Percentiles rank a stretch among this genome's conserved stretches.
Evolutionary conservation across 2,113 vertebrate species (phyloP).

Genomic region (Formicarius rufipectus): DNA sequence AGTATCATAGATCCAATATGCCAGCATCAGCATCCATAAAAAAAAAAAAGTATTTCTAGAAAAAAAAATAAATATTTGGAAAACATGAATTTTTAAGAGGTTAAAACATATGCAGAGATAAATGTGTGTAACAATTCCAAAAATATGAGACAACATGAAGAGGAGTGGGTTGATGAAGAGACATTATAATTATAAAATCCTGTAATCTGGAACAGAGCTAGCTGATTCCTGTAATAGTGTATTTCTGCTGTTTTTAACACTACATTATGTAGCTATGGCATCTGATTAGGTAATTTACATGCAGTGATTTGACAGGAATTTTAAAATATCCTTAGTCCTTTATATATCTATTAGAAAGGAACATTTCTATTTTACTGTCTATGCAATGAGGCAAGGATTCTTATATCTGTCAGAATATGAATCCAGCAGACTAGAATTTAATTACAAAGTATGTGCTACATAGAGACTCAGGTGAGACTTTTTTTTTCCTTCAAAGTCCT

Average conservation of each 20-base stretch:
- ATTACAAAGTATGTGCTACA: background rate
- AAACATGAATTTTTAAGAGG: background rate
- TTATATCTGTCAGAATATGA: constrained; percentile 3
- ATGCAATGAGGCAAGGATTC: constrained; percentile 4
- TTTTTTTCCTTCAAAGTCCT: background rate
- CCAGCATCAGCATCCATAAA: background rate
- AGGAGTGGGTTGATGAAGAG: constrained; percentile 20
- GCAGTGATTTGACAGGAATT: constrained; percentile 43
- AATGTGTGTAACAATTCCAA: background rate
- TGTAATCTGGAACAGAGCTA: constrained; percentile 29
- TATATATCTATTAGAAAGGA: constrained; percentile 33
- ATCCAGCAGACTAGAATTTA: constrained; percentile 10
- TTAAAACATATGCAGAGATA: background rate
- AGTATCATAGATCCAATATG: background rate
- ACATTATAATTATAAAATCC: constrained; percentile 26
- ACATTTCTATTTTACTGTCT: constrained; percentile 27
- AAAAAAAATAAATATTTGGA: background rate
- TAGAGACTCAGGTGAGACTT: background rate
- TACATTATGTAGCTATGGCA: constrained; percentile 34
- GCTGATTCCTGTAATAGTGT: constrained; percentile 27
- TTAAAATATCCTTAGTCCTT: constrained; percentile 31
- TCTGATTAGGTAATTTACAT: constrained; percentile 54
- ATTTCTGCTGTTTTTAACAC: constrained; percentile 48
- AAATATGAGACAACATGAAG: constrained; percentile 2
- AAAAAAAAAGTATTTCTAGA: background rate